Conservation (phyloP, 2,797 vertebrate genomes). For the Emydoidea blandingii region DNA sequence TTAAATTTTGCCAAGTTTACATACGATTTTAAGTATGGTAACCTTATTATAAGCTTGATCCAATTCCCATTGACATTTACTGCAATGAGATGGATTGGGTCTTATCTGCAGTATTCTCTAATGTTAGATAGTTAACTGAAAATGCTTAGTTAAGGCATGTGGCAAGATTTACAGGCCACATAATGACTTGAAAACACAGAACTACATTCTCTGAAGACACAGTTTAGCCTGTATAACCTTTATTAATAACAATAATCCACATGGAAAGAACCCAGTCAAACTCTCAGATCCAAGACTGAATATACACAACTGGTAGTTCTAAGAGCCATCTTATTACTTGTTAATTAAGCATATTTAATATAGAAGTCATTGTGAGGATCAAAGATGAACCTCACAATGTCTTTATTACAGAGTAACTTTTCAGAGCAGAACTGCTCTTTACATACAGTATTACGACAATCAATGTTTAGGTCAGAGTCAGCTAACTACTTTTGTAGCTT, state of each 20-base stretch:
- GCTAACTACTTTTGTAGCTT: background rate
- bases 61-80: background rate
- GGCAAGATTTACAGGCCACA: background rate
- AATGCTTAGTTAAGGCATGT: background rate
- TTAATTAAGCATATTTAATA: no score
- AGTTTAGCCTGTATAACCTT: background rate
- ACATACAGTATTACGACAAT: background rate
- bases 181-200: background rate
- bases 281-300: fast-evolving
- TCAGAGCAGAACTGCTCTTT: background rate
- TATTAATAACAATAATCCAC: background rate
- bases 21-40: background rate
- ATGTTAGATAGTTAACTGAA: background rate
- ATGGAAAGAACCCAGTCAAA: background rate
- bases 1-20: background rate
- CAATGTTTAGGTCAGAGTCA: background rate
- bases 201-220: background rate
- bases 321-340: no score
- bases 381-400: background rate
- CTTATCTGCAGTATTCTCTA: background rate
- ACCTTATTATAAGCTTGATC: background rate
- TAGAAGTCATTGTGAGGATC: no score
- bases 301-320: no score
- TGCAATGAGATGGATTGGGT: background rate
- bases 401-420: background rate